Evolutionary conservation across 2,888 invertebrate genomes (phyloP).

Genomic region (Liodrosophila aerea): DNA sequence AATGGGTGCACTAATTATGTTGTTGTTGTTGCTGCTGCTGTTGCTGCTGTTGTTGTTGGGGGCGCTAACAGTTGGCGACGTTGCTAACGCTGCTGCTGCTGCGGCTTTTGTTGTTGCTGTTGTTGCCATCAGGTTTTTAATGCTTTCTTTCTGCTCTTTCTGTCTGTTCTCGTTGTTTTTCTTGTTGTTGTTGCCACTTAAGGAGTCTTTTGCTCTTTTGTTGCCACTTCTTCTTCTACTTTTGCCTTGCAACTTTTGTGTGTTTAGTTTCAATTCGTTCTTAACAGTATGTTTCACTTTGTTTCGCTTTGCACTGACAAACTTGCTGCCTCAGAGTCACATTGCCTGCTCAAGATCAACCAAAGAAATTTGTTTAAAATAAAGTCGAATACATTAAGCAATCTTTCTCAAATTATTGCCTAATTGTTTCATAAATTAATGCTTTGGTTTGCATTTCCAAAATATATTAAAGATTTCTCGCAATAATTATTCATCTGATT

Average conservation of each 20-base stretch:
- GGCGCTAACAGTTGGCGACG: constrained; percentile 17
- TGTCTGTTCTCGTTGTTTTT: no score
- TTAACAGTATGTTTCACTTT: constrained; percentile 23
- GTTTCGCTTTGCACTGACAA: constrained; percentile 17
- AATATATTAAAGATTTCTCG: no score
- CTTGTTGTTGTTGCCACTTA: constrained; percentile 5
- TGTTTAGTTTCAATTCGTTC: constrained; percentile 7
- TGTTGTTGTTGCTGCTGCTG: constrained; percentile 24
- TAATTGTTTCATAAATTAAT: no score
- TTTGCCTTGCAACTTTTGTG: constrained; percentile 8
- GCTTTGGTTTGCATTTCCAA: no score
- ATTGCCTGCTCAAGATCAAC: constrained; percentile 52
- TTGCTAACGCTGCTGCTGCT: constrained; percentile 28
- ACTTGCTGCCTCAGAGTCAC: constrained; percentile 62
- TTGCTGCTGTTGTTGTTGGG: constrained; percentile 32
- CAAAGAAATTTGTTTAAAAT: not conserved
- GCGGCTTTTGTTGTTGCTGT: constrained; percentile 48
- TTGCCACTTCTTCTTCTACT: constrained; percentile 7
- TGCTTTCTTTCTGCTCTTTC: constrained; percentile 3
- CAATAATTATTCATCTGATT: no score
- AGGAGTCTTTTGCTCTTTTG: constrained; percentile 7
- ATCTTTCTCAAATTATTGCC: no score
- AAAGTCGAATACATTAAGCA: no score
- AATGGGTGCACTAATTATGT: constrained; percentile 74
- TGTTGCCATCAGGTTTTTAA: constrained; percentile 79